Base-by-base conservation (phyloP, 2,888 invertebrate species). In the Metacarcinus magister region DNA sequence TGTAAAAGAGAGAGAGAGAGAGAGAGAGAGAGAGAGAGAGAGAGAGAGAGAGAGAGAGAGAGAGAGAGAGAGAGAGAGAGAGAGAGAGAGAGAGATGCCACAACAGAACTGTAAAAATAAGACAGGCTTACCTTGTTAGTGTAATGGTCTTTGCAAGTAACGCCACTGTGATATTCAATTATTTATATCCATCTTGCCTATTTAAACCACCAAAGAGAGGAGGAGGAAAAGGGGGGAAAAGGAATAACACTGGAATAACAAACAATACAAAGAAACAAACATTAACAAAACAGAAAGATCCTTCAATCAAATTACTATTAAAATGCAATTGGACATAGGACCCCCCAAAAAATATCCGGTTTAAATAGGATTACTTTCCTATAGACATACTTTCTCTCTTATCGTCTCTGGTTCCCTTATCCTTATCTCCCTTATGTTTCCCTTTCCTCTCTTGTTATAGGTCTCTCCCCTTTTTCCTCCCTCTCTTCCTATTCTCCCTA, bases 11-110 rank as follows among this genome's bases (percentile, higher is more conserved):
- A n/a, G n/a, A n/a, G n/a, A 32, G 39, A 32, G 39, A 67, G 44
- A 67, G 44, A 87, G 48, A 46, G 87, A 82, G 82, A 94, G 82
- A 93, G 94, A 82, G 87, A 94, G 54, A 94, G 94, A 60, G 89
- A 60, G 87, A 46, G 48, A 89, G 75, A 91, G 95, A 90, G 91
- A 89, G 82, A 91, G 95, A 95, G 95, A 82, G 82, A 91, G 90
- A 95, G 90, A 91, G 82, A 91, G 89, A 94, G 89, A 91, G 82
- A 95, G 60, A 28, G 95, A 95, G 82, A 82, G 67, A 95, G 43
- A 95, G 44, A 95, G 28, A 95, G 43, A 92, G n/a, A 95, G 16
- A 95, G 7, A 95, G 32, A 95, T 67, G 1, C 23, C n/a, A n/a
- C n/a, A 67, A 19, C 1, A 67, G 67, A 67, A 67, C 23, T 19